Evolutionary conservation across 1,140 invertebrate genomes (phyloP).

Genomic region (Zaprionus inermis): DNA sequence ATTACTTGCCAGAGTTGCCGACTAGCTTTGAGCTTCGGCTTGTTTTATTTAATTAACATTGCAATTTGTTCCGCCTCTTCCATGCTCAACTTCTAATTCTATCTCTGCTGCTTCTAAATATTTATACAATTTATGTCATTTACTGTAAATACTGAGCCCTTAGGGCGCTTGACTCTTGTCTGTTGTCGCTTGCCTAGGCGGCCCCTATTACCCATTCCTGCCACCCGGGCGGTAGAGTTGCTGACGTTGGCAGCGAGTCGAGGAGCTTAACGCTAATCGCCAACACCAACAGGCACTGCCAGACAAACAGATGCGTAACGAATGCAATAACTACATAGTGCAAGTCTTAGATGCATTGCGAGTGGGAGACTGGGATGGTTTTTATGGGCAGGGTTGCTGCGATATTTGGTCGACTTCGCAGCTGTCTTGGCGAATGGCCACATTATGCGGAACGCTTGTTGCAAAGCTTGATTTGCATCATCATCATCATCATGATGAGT

Average conservation of each 20-base stretch:
- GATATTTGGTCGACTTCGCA: no score
- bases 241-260: no score
- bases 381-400: neutral
- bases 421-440: neutral
- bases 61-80: neutral
- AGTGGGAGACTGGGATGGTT: no score
- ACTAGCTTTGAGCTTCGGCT: neutral
- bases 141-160: slow-evolving; percentile 1
- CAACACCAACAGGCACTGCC: slow-evolving; percentile 9
- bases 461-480: neutral
- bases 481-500: neutral
- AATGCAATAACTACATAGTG: slow-evolving; percentile 32
- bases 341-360: no score
- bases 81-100: neutral
- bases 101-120: neutral
- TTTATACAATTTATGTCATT: neutral
- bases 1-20: no score
- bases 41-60: slow-evolving; percentile 2
- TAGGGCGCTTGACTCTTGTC: neutral
- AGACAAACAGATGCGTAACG: slow-evolving; percentile 12
- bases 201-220: no score
- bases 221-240: no score
- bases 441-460: neutral
- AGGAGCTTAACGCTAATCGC: slow-evolving; percentile 34
- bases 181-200: neutral